Percentiles rank a stretch among this genome's conserved stretches.
Evolutionary conservation across 2,888 invertebrate species (phyloP).

Genomic region (Drosophila rellima): DNA sequence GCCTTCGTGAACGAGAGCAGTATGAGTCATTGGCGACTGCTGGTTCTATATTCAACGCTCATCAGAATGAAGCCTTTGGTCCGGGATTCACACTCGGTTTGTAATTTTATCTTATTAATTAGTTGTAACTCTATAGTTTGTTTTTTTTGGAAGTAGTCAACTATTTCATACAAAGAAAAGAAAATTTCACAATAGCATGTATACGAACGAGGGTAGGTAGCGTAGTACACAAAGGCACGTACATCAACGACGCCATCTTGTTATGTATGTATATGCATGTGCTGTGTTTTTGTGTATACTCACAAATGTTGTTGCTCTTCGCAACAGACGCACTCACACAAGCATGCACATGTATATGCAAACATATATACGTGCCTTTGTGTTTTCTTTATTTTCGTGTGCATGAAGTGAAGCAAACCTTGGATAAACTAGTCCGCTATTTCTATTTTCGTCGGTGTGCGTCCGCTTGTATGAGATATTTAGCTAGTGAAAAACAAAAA

Average conservation of each 20-base stretch:
- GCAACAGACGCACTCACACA: slow-evolving; percentile 21
- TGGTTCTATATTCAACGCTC: slow-evolving; percentile 51
- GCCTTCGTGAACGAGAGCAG: slow-evolving; percentile 63
- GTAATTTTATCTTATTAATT: slow-evolving; percentile 64
- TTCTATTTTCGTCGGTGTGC: slow-evolving; percentile 47
- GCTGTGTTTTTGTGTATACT: slow-evolving; percentile 31
- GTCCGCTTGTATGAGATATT: slow-evolving; percentile 46
- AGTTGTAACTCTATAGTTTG: slow-evolving; percentile 32
- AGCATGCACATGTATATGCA: slow-evolving; percentile 24
- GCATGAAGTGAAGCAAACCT: slow-evolving; percentile 34
- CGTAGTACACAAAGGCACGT: slow-evolving; percentile 31
- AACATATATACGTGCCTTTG: slow-evolving; percentile 31
- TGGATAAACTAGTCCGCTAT: slow-evolving; percentile 41
- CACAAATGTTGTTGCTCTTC: slow-evolving; percentile 19
- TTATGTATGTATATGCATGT: slow-evolving; percentile 19
- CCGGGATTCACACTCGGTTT: slow-evolving; percentile 78
- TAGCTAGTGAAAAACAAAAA: slow-evolving; percentile 21
- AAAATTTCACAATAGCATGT: slow-evolving; percentile 38
- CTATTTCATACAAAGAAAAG: slow-evolving; percentile 37
- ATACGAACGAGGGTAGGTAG: slow-evolving; percentile 17
- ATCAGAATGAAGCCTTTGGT: slow-evolving; percentile 66
- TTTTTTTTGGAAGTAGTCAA: slow-evolving; percentile 23
- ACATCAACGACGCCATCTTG: slow-evolving; percentile 60
- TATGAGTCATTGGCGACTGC: slow-evolving; percentile 71
- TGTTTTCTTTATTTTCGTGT: slow-evolving; percentile 42